Evolutionary conservation across 2,797 vertebrate species (phyloP).

Genomic region (Gorsachius magnificus): DNA sequence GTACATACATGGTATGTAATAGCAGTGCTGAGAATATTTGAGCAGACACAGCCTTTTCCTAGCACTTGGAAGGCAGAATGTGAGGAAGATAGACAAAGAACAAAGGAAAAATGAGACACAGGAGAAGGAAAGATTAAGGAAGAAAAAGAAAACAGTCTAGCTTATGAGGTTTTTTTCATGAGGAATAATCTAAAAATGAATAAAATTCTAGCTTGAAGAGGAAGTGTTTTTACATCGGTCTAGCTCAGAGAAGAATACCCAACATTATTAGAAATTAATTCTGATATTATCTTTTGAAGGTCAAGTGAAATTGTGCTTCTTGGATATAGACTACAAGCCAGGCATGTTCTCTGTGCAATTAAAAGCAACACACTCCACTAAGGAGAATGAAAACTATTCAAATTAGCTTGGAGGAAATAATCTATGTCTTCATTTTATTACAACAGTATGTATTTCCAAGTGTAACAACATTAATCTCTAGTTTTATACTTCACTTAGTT

Average conservation of each 20-base stretch:
- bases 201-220: background rate
- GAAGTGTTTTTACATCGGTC: background rate
- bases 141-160: background rate
- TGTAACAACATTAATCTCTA: background rate
- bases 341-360: background rate
- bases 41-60: background rate
- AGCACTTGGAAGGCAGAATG: background rate
- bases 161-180: background rate
- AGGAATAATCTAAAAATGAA: background rate
- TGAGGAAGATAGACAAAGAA: conserved; percentile 7
- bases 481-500: background rate
- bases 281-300: conserved; percentile 28
- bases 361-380: background rate
- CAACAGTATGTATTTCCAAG: background rate
- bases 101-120: background rate
- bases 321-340: background rate
- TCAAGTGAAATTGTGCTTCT: conserved; percentile 31
- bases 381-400: conserved; percentile 11
- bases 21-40: background rate
- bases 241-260: background rate
- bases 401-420: background rate
- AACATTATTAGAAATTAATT: conserved; percentile 34
- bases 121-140: background rate
- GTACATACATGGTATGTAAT: background rate
- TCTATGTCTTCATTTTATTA: background rate